Evolutionary conservation across 2,797 vertebrate genomes (phyloP), one percentile per base, ranked within the genome.

Genomic region (Enteromius unitaeniatus): DNA sequence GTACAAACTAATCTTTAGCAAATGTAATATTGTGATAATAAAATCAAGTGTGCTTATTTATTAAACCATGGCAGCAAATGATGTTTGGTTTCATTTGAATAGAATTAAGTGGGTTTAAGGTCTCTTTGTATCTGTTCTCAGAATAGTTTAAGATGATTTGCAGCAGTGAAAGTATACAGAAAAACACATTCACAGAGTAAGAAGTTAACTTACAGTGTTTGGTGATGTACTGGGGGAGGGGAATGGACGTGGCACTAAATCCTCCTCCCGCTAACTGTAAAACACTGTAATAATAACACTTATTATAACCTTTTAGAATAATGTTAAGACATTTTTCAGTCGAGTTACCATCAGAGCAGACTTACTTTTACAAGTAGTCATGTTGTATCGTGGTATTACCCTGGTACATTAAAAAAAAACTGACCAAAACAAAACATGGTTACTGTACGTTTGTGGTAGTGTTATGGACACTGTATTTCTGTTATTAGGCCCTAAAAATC

Each of bases 181-280:
- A 13, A 51, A 13, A 40, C 8, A 53, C 6, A 5, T 45, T 62
- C 11, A 13, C 15, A 26, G 13, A 31, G 6, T 8, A 10, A 26
- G 34, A 69, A 53, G 64, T 65, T 72, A 42, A 42, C 0, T 40
- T 51, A 64, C 49, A 49, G 70, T 70, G 65, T 82, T 65, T 49
- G 26, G 23, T 58, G 23, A 21, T n/a, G 28, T 75, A 11, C 77
- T 49, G 65, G 67, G 77, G 78, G 77, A 81, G 70, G 76, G 67
- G 64, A 73, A 4, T 13, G 70, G 78, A 87, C 83, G 83, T 82
- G 81, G 79, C 86, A 80, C 28, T 53, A 45, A 65, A 23, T 79
- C 19, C 21, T 45, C 75, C 40, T 45, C 37, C 37, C 37, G 55
- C 15, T 55, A 31, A 78, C 23, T 47, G 76, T 78, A 21, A 65